Evolutionary conservation across 2,797 vertebrate species (phyloP).

Genomic region (Trachurus trachurus): DNA sequence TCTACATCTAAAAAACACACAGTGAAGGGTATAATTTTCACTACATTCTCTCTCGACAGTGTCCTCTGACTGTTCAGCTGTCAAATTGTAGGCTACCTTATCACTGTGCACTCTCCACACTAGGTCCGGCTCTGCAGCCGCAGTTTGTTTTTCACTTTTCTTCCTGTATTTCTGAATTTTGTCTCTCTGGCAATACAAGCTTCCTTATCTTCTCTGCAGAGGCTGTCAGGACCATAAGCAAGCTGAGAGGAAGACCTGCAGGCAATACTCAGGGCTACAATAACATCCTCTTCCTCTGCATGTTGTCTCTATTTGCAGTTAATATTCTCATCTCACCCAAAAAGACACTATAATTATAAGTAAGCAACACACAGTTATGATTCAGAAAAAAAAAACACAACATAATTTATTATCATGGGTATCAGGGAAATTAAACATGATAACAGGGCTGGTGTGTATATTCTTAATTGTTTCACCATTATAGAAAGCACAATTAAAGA

Average conservation of each 20-base stretch:
- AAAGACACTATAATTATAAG: not conserved
- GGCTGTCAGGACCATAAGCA: not conserved
- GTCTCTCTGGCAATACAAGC: not conserved
- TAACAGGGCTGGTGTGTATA: no score
- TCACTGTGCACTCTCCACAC: not conserved
- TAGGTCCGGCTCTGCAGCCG: not conserved
- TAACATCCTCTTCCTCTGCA: not conserved
- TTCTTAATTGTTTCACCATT: no score
- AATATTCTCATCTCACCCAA: not conserved
- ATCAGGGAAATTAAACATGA: no score
- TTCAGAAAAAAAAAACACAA: not conserved
- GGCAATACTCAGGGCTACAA: not conserved
- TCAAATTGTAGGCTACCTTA: constrained; percentile 16
- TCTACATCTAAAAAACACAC: constrained; percentile 10
- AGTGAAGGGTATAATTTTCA: constrained; percentile 15
- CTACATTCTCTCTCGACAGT: not conserved
- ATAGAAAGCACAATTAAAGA: no score
- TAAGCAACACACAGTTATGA: not conserved
- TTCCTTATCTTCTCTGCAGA: not conserved
- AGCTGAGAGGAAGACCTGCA: constrained; percentile 1
- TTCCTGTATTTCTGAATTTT: not conserved
- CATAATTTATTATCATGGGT: no score
- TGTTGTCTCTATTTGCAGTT: not conserved
- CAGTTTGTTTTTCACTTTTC: not conserved
- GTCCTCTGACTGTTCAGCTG: constrained; percentile 8